Base-by-base conservation (phyloP, 2,113 vertebrate species). In the Uria aalge region DNA sequence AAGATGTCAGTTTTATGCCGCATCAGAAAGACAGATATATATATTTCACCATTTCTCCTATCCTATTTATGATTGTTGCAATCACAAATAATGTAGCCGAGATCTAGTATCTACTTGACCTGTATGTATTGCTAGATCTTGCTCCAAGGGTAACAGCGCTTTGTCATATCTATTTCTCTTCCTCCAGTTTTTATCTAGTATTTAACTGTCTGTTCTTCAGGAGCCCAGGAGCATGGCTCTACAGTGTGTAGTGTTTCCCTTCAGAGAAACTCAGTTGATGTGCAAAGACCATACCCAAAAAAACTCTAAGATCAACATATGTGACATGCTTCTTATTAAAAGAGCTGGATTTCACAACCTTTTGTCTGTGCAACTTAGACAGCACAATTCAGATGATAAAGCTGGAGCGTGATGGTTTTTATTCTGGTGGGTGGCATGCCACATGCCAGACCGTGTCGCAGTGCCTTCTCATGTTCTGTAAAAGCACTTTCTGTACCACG, bases 1-100 rank as follows among this genome's bases (percentile, higher is more conserved):
- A 94, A 90, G 91, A 79, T 96, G 95, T 96, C 97, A 97, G 87
- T 88, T 97, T 96, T 94, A 97, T 91, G 84, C 93, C 15, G 7
- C 93, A 97, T 97, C 81, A 88, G 91, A 96, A 97, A 97, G 96
- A 97, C 87, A 90, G 67, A 97, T 96, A 66, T 67, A 95, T 88
- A 34, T 93, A 77, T 96, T 92, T 89, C 84, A 94, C 74, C 53
- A 43, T 94, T 97, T 96, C 62, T 95, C 63, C 87, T 85, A 69
- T 59, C 74, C 87, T 94, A 88, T 97, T 97, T 97, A 97, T 96
- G 97, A 96, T 96, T 95, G 92, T 40, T 93, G 84, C 96, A 96
- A 97, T 97, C 95, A 96, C 97, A 96, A 96, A 92, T 95, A 94
- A 96, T 95, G 81, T 56, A 93, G 84, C 55, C 5, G 36, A 90